phyloP scores from a whole-genome alignment of 2,797 vertebrate genomes.

The Hydrocynus forskahlii region DNA sequence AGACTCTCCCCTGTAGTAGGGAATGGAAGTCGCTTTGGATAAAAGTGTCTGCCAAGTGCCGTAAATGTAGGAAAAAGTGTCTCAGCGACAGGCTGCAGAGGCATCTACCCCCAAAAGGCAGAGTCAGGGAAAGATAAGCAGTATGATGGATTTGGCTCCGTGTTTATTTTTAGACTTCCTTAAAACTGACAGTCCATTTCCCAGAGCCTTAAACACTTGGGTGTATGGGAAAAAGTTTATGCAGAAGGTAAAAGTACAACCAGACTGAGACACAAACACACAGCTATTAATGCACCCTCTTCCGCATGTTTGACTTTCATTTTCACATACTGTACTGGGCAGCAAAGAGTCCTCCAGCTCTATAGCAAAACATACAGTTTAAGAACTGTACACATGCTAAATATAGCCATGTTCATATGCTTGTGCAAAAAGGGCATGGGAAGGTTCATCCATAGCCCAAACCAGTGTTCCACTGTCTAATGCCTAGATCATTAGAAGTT shows the following conservation, averaged over 20 bases:
- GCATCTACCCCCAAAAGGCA: background rate
- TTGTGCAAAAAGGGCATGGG: background rate
- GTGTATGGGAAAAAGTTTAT: conserved; percentile 52
- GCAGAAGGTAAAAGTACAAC: background rate
- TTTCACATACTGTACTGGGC: conserved; percentile 21
- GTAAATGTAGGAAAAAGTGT: background rate
- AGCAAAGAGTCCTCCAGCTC: background rate
- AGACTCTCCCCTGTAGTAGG: no score
- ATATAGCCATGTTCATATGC: background rate
- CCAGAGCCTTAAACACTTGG: conserved; percentile 39
- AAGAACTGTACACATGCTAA: background rate
- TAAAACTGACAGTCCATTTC: conserved; percentile 41
- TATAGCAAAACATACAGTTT: background rate
- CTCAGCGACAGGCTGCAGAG: background rate
- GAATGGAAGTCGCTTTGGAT: no score
- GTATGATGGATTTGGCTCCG: conserved; percentile 19
- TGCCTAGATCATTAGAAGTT: no score
- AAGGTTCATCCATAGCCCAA: background rate
- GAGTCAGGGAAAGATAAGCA: conserved; percentile 29
- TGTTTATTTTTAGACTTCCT: conserved; percentile 58
- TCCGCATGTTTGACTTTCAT: conserved; percentile 11
- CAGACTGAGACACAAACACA: conserved; percentile 6
- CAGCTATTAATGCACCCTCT: conserved; percentile 28
- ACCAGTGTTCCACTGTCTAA: background rate
- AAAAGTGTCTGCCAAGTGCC: no score